Evolutionary conservation across 2,888 invertebrate genomes (phyloP).

Genomic region (Lysandra coridon): DNA sequence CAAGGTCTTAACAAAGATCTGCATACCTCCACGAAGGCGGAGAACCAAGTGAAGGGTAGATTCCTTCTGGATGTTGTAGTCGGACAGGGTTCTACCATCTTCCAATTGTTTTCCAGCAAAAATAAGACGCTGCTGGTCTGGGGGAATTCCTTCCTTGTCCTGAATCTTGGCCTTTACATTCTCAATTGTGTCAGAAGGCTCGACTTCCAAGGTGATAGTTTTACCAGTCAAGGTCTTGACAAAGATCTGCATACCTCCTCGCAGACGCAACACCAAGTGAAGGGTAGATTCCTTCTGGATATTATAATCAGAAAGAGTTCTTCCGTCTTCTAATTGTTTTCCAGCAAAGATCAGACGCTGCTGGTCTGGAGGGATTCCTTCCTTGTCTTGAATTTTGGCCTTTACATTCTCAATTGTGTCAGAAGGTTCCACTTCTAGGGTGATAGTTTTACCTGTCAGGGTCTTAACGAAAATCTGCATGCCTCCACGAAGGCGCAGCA

Average conservation of each 20-base stretch:
- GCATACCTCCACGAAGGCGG: conserved; percentile 58
- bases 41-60: conserved; percentile 53
- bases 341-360: conserved; percentile 66
- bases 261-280: conserved; percentile 61
- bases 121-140: conserved; percentile 52
- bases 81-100: conserved; percentile 55
- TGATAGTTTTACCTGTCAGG: conserved; percentile 66
- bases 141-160: conserved; percentile 50
- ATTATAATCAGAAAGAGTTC: conserved; percentile 65
- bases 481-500: conserved; percentile 60
- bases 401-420: conserved; percentile 69
- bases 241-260: conserved; percentile 52
- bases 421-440: conserved; percentile 61
- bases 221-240: conserved; percentile 58
- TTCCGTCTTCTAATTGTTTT: conserved; percentile 65
- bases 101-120: conserved; percentile 57
- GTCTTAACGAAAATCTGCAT: conserved; percentile 70
- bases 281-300: conserved; percentile 68
- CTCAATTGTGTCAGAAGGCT: conserved; percentile 54
- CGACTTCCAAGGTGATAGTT: conserved; percentile 50
- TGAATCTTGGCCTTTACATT: conserved; percentile 53
- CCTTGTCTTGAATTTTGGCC: conserved; percentile 67
- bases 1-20: conserved; percentile 54
- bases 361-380: conserved; percentile 67
- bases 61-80: conserved; percentile 58